These are phyloP conservation scores for Porites lobata DNA, from an alignment of 92 coral and sea anemone genomes.

Conservation along the genomic window DNA sequence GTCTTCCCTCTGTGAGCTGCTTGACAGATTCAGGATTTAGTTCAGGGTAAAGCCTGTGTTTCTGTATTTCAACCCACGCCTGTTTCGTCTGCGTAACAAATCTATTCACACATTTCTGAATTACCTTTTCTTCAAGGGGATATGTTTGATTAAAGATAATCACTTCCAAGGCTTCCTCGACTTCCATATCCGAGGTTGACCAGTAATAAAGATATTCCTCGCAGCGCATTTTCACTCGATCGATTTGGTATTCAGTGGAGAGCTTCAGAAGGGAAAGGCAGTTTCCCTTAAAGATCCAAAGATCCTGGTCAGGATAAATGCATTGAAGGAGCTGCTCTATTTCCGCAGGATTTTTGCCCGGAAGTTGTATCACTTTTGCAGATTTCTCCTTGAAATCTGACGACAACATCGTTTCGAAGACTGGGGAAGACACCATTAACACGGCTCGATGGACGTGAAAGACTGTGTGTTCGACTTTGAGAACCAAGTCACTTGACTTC, in stretches of 20 bases:
- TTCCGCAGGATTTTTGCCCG: neutral
- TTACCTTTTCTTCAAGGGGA: neutral
- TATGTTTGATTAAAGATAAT: neutral
- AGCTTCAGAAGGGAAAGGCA: neutral
- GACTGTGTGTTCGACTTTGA: neutral
- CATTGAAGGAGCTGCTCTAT: neutral
- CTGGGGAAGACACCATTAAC: constrained; percentile 7
- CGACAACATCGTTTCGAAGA: neutral
- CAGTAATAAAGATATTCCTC: neutral
- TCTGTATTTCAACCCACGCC: neutral
- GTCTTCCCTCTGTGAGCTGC: neutral
- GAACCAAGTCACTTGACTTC: constrained; percentile 1
- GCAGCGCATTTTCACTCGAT: neutral
- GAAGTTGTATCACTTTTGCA: neutral
- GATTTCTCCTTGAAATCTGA: constrained; percentile 17
- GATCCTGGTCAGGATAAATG: neutral
- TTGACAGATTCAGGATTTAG: neutral
- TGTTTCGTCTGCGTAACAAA: neutral
- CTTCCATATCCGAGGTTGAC: neutral
- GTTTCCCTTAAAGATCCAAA: neutral
- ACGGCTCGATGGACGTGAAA: constrained; percentile 11
- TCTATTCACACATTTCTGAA: neutral
- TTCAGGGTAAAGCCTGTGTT: neutral
- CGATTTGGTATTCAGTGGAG: neutral
- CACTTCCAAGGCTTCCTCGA: neutral